phyloP scores from a whole-genome alignment of 2,888 invertebrate species.

The Ashinkailepas kermadecensis region DNA sequence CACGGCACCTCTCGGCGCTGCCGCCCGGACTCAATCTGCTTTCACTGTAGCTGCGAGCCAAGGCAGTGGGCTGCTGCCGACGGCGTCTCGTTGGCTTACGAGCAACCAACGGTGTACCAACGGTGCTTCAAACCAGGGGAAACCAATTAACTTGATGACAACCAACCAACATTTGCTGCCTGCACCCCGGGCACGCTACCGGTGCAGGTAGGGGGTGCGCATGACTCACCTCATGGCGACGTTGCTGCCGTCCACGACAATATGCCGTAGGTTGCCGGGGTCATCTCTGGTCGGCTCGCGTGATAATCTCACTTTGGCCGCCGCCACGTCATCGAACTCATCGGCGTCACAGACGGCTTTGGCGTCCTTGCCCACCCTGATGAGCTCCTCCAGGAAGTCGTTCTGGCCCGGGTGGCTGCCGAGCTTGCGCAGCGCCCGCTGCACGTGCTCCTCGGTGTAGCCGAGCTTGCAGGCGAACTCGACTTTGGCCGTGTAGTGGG shows the following conservation, averaged over 20 bases:
- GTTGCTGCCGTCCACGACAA: constrained; percentile 90
- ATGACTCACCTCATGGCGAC: constrained; percentile 72
- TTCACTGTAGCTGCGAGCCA: too few relatives aligned
- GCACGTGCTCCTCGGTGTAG: constrained; percentile 77
- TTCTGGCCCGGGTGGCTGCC: constrained; percentile 78
- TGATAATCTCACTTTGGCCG: constrained; percentile 22
- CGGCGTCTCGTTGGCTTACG: too few relatives aligned
- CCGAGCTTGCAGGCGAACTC: constrained; percentile 89
- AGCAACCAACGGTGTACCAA: too few relatives aligned
- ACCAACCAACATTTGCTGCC: too few relatives aligned
- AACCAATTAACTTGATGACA: too few relatives aligned
- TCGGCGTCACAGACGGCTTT: background rate
- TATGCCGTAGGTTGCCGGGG: constrained; percentile 49
- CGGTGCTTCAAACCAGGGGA: too few relatives aligned
- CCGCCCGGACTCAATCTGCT: background rate
- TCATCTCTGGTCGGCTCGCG: constrained; percentile 22
- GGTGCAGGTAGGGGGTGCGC: too few relatives aligned
- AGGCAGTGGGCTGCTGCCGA: too few relatives aligned
- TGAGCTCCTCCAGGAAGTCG: constrained; percentile 78
- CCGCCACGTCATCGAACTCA: constrained; percentile 31
- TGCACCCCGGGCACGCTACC: too few relatives aligned
- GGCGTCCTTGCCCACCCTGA: constrained; percentile 39
- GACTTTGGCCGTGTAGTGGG: constrained; percentile 66
- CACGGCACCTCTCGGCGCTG: background rate
- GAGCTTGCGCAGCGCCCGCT: constrained; percentile 71